phyloP scores from a whole-genome alignment of 2,113 vertebrate genomes.

The Eleginops maclovinus region DNA sequence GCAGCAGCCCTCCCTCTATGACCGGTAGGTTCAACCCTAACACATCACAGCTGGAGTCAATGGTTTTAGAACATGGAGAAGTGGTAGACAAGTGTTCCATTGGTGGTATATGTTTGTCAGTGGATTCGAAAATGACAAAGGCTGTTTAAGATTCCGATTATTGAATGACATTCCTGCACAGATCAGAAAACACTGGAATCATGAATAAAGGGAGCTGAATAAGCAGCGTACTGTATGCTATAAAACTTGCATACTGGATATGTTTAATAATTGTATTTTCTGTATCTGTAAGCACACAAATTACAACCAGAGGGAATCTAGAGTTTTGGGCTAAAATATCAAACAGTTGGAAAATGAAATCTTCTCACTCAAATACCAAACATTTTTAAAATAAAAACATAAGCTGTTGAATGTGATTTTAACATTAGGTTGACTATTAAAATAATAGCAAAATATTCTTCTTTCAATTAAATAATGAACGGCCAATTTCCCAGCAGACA shows the following conservation, averaged over 20 bases:
- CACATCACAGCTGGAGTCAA: background rate
- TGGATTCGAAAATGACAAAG: background rate
- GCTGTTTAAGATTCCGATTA: background rate
- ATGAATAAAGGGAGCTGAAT: background rate
- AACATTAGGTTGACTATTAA: background rate
- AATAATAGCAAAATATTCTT: background rate
- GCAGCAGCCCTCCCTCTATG: conserved; percentile 93
- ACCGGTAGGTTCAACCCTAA: conserved; percentile 85
- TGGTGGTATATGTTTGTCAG: background rate
- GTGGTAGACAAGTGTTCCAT: background rate
- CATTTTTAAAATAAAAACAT: no score
- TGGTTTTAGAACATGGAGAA: background rate
- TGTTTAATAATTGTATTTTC: no score
- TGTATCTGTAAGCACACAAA: background rate
- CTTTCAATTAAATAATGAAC: background rate
- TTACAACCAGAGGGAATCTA: no score
- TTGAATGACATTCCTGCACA: background rate
- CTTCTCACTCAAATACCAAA: no score
- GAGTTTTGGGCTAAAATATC: no score
- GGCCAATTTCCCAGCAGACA: background rate
- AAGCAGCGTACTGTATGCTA: background rate
- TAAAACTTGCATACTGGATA: no score
- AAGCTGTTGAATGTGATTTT: background rate
- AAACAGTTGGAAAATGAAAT: no score
- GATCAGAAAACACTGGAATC: background rate